Percentiles rank a stretch among this genome's conserved stretches.
Conservation (phyloP, 64 coral and sea anemone genomes). For the Montipora capricornis region DNA sequence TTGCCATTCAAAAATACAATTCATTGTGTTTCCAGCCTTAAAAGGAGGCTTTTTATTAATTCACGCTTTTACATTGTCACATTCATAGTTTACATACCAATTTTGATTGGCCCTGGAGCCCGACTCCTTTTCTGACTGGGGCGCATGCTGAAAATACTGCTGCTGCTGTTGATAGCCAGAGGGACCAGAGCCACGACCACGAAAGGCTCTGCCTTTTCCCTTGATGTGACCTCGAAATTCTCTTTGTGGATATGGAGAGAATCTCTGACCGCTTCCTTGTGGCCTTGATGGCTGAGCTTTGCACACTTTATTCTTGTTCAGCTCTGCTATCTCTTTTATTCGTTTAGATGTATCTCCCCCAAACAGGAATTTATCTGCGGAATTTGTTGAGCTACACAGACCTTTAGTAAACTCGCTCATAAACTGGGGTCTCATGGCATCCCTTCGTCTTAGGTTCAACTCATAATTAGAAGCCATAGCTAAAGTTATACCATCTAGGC, state of each 20-base stretch:
- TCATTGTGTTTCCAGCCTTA: conserved; percentile 53
- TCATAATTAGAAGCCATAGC: no score
- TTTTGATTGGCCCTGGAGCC: background rate
- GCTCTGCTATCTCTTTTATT: conserved; percentile 62
- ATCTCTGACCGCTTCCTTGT: conserved; percentile 57
- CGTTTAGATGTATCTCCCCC: conserved; percentile 53
- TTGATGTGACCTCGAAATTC: background rate
- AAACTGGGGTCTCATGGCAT: no score
- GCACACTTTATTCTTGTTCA: conserved; percentile 52
- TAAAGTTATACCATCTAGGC: no score
- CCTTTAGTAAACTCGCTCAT: no score
- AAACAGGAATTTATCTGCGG: conserved; percentile 6
- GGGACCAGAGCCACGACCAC: background rate
- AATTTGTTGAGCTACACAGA: conserved; percentile 32
- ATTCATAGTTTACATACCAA: conserved; percentile 47
- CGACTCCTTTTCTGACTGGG: conserved; percentile 55
- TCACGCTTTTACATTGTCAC: background rate
- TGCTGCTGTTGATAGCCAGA: conserved; percentile 28
- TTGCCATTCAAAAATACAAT: conserved; percentile 57
- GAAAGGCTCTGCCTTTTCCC: conserved; percentile 20
- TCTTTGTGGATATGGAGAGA: conserved; percentile 36
- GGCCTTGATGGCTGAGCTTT: background rate
- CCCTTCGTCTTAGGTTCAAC: no score
- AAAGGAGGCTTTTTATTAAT: background rate
- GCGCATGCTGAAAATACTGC: conserved; percentile 61